Base-by-base conservation (phyloP, 1,140 invertebrate species). In the Pissodes strobi region DNA sequence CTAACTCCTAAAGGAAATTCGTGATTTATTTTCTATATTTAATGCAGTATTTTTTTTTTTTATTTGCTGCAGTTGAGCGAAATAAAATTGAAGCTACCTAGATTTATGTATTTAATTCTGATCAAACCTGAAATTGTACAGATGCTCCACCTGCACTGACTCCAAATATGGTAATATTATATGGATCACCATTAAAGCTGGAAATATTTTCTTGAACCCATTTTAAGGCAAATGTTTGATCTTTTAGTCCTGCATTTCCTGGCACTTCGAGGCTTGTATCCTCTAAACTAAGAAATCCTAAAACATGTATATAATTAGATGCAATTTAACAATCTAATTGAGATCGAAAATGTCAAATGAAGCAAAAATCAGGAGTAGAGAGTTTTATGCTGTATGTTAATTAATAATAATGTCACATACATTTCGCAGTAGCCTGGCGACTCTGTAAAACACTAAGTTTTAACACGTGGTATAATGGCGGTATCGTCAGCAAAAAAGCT, bases 201-300 rank as follows among this genome's bases (percentile, higher is more conserved):
- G 48, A 63, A 38, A 88, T 87, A 69, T 87, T 87, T 51, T 79
- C 79, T 72, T 84, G 79, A 10, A 87, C 76, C 83, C 86, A 88
- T 76, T 84, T 79, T 43, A 88, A 67, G 2, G 82, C 84, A 63
- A 83, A 66, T 2, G 84, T 73, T 73, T 87, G 81, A 71, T 88
- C 87, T 77, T 84, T 85, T 49, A 88, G 66, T 6, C 86, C 86
- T 75, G 79, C 82, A 74, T 88, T 88, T 27, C 86, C 86, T 9
- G 81, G 78, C 8, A 81, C 79, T 25, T 66, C 69, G 5, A 70
- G 18, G 17, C 15, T 49, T 57, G 15, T 9, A 34, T 74, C 69
- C 15, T 77, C 79, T 22, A 84, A 68, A 22, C 78, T 78, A 23
- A 87, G 73, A 74, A 85, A 86, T 0, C 85, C 85, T 65, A 41